Base-by-base conservation (phyloP, 2,797 vertebrate species). In the Spinus olivaceus region DNA sequence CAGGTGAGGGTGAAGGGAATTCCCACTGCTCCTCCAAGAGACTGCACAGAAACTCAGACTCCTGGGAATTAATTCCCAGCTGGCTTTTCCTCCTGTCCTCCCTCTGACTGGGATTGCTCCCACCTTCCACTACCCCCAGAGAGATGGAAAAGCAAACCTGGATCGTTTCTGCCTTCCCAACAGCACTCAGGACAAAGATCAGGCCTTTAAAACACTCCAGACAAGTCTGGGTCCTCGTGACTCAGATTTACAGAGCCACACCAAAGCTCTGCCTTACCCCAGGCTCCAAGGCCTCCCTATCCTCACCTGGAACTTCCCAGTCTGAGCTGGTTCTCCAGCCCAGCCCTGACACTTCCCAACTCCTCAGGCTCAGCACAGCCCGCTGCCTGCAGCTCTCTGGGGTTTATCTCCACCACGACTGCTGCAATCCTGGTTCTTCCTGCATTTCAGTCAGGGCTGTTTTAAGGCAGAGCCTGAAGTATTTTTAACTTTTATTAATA, bases 401-500 rank as follows among this genome's bases (percentile, higher is more conserved):
- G 46, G n/a, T n/a, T n/a, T n/a, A n/a, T n/a, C n/a, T 51, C 72
- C 81, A 64, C 24, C 41, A 19, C 0, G 3, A 80, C 0, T 6
- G 69, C 88, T 82, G 46, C 66, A 53, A 19, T 28, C 65, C 42
- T 46, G 2, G 81, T 72, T 90, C 53, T 42, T 79, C 66, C 67
- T 33, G 66, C 54, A n/a, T 60, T 92, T 77, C 64, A 60, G 12
- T 39, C 96, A 80, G 61, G 74, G 47, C 56, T 54, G 60, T 13
- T 61, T 17, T 3, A 70, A 60, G 46, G 81, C 78, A 47, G 32
- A 70, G 70, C 85, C 90, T 78, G 65, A 73, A 72, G 86, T 81
- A 30, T 59, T 93, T 91, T 77, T 80, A 71, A 39, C 65, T 93
- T 91, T 89, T 35, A 90, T 84, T 87, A 89, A 84, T 39, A 80